Base-by-base conservation (phyloP, 2,113 vertebrate genomes). In the Excalfactoria chinensis region DNA sequence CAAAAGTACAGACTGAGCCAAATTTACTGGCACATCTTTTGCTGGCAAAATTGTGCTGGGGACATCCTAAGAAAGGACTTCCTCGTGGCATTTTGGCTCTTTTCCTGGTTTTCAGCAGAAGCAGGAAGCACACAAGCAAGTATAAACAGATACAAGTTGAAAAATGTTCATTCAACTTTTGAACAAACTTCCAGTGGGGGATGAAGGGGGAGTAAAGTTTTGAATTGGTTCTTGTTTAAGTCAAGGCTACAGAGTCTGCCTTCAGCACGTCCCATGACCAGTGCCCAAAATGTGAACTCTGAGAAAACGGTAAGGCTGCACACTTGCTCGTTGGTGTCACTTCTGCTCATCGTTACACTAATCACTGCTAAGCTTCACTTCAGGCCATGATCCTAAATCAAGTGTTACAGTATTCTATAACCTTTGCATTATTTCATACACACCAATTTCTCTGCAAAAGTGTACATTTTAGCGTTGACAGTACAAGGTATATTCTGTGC, bases 401-500 rank as follows among this genome's bases (percentile, higher is more conserved):
- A 88, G 71, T 3, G 48, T 89, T 92, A 95, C 97, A 91, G 92
- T 94, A 84, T 94, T 81, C 95, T 60, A 64, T 81, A 95, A 95
- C 93, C 74, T 14, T 7, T 30, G 69, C 94, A 96, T 97, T 95
- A 95, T 92, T 96, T 96, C 85, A 93, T 44, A 74, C 1, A 1
- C n/a, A 44, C 93, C 21, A 23, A 95, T 95, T 97, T 96, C 96
- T 93, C 73, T 44, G 53, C 55, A 92, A 96, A 79, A 60, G 89
- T 94, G 96, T 97, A 97, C 95, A 88, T 95, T 97, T 96, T 81
- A 90, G 91, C 11, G 41, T 96, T 97, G 97, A 97, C 96, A 96
- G 95, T 95, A 93, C 97, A 97, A 98, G 97, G 97, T 98, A 97
- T 97, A 97, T 95, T 97, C 97, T 96, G 44, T 95, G 96, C 96